A percentile compares a stretch with the other conserved stretches of the same genome.
phyloP scores from a whole-genome alignment of 2,888 invertebrate species.

The Drosophila mettleri region DNA sequence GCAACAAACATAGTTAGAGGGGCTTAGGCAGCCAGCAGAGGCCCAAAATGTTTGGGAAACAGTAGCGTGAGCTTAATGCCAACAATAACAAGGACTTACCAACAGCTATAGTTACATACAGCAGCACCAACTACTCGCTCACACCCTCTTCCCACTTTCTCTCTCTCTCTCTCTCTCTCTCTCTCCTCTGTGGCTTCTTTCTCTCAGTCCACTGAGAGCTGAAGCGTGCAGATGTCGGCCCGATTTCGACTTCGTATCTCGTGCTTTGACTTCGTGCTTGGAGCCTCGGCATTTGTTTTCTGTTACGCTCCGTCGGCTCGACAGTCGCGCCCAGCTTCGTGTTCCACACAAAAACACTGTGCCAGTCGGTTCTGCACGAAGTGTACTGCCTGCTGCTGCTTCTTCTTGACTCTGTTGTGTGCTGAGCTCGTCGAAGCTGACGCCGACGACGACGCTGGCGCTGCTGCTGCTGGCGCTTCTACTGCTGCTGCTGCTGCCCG shows the following conservation, averaged over 20 bases:
- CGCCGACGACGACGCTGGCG: conserved; percentile 10
- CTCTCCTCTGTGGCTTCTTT: conserved; percentile 7
- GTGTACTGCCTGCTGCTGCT: conserved; percentile 6
- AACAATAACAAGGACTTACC: conserved; percentile 64
- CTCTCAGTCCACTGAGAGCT: conserved; percentile 26
- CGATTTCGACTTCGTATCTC: conserved; percentile 22
- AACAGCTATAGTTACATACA: conserved; percentile 18
- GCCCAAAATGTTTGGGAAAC: conserved; percentile 61
- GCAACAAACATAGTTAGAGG: background rate
- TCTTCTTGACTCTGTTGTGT: conserved; percentile 1
- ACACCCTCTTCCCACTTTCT: background rate
- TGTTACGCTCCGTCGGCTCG: conserved; percentile 13
- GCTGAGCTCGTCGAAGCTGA: conserved; percentile 46
- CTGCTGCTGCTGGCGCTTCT: background rate
- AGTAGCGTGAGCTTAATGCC: conserved; percentile 64
- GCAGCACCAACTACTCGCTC: conserved; percentile 8
- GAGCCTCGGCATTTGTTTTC: conserved; percentile 27
- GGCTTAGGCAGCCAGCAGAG: conserved; percentile 16
- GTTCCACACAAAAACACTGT: conserved; percentile 50
- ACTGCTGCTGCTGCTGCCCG: conserved; percentile 10
- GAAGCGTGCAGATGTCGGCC: conserved; percentile 38
- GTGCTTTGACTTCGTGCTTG: conserved; percentile 21
- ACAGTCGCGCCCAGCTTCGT: conserved; percentile 38
- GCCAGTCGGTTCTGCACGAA: conserved; percentile 78
- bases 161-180: background rate